Conservation (phyloP, 2,888 invertebrate genomes). For the Leucania comma region DNA sequence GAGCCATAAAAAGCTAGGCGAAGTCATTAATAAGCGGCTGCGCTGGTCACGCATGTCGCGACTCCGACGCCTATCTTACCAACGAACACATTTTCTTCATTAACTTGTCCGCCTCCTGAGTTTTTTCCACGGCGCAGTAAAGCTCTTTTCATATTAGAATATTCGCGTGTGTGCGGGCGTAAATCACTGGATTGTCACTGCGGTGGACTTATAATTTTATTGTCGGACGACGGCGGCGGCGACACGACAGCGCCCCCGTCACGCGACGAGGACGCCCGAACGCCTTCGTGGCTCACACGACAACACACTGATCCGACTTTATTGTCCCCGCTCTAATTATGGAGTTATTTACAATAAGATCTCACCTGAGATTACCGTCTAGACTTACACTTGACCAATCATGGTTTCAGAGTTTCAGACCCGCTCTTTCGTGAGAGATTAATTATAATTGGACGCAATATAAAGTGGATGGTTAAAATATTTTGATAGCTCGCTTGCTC, state of each 20-base stretch:
- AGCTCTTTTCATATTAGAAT: constrained; percentile 86
- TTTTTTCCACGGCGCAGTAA: constrained; percentile 82
- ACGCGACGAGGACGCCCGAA: constrained; percentile 78
- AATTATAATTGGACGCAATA: constrained; percentile 84
- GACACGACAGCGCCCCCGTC: constrained; percentile 84
- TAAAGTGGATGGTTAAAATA: constrained; percentile 83
- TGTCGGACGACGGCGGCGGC: constrained; percentile 87
- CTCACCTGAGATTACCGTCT: constrained; percentile 85
- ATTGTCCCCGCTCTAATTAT: constrained; percentile 87
- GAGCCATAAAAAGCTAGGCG: constrained; percentile 61
- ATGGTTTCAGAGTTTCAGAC: constrained; percentile 66
- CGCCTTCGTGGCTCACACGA: constrained; percentile 77
- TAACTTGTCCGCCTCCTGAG: constrained; percentile 86
- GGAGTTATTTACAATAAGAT: constrained; percentile 84
- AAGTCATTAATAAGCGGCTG: constrained; percentile 72
- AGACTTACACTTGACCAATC: constrained; percentile 77
- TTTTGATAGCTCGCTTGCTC: constrained; percentile 76
- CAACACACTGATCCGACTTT: constrained; percentile 83
- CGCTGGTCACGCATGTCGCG: constrained; percentile 80
- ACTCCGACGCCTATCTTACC: constrained; percentile 77
- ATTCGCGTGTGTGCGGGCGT: constrained; percentile 89
- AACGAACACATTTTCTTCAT: constrained; percentile 85
- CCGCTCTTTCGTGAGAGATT: constrained; percentile 86
- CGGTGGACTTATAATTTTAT: constrained; percentile 90
- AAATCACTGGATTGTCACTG: constrained; percentile 91